Evolutionary conservation across 2,797 vertebrate genomes (phyloP), one percentile per base, ranked within the genome.

Genomic region (Triplophysa yarkandensis): DNA sequence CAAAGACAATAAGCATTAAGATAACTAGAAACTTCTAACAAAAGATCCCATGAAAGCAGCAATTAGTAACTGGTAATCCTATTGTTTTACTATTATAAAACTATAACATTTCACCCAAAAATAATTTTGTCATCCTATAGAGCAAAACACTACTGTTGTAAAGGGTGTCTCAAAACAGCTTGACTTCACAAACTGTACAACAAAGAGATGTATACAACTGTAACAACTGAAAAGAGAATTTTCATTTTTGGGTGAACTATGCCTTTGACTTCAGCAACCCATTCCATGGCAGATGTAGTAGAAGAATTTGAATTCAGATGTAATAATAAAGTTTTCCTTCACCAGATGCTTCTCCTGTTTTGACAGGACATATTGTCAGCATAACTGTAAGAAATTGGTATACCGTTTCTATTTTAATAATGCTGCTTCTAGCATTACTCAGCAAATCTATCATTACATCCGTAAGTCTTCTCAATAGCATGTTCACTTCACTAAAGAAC

Each of bases 301-400:
- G 7, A 58, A 19, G 55, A 19, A 34, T 4, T 16, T 30, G 3
- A 30, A 57, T 17, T 57, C 6, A 32, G 55, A 58, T 19, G 25
- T 2, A 27, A 8, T 46, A 58, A 58, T 32, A 60, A 46, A 44
- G 39, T 58, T 4, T 8, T 57, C 16, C 67, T 65, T 13, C 25
- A 57, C 4, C 9, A 43, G 50, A 46, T 28, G 48, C 3, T n/a
- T n/a, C n/a, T n/a, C n/a, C n/a, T n/a, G 52, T 27, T 57, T 34
- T 58, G 52, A 46, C 71, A 80, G 43, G 36, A 64, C 66, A 63
- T 48, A 72, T 79, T 75, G 81, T 77, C 62, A 50, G 67, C 36
- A 72, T 16, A 50, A 77, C 48, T 73, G 78, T 81, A 81, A 87
- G 71, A 71, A 79, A 83, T 79, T 84, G 86, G 81, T 83, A 83